Base-by-base conservation (phyloP, 2,797 vertebrate species). In the Phalanger gymnotis region DNA sequence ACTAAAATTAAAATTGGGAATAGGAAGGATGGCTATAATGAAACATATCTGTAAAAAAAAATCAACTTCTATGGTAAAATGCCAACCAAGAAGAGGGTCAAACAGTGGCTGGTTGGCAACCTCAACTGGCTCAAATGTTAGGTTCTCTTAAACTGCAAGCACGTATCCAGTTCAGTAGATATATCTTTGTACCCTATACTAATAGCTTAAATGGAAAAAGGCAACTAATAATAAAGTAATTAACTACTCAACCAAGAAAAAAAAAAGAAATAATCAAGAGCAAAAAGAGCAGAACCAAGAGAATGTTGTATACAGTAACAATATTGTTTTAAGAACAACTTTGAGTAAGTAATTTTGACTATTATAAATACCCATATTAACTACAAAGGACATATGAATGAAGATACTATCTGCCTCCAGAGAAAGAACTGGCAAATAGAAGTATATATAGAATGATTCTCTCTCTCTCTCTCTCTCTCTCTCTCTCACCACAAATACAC, bases 171-270 rank as follows among this genome's bases (percentile, higher is more conserved):
- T 90, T 95, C 66, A 96, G 90, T 73, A 56, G 92, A 28, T 94
- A 93, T 90, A 93, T 95, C 93, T 0, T 92, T 0, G 91, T 5
- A 93, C 95, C 97, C 95, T 31, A 3, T 58, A 95, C 91, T 92
- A 96, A 89, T 94, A 96, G 93, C 95, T 93, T 97, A 97, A 97
- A 96, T 93, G 92, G 97, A 91, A 93, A 31, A 98, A 98, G 96
- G 95, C 95, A 98, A 98, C 96, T 97, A 97, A 97, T 96, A 98
- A 98, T 97, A 97, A 98, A 98, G 96, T 97, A 97, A 98, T 98
- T 98, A 98, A 98, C 97, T 97, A 92, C 95, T 98, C 97, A 96
- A 92, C 96, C 91, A 96, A 97, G 96, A 98, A 95, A 97, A n/a
- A n/a, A n/a, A n/a, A n/a, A n/a, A n/a, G n/a, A 56, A 56, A 56